These are phyloP conservation scores for Coptodon bakossiorum DNA, from an alignment of 2,113 vertebrate genomes.

Conservation along the genomic window DNA sequence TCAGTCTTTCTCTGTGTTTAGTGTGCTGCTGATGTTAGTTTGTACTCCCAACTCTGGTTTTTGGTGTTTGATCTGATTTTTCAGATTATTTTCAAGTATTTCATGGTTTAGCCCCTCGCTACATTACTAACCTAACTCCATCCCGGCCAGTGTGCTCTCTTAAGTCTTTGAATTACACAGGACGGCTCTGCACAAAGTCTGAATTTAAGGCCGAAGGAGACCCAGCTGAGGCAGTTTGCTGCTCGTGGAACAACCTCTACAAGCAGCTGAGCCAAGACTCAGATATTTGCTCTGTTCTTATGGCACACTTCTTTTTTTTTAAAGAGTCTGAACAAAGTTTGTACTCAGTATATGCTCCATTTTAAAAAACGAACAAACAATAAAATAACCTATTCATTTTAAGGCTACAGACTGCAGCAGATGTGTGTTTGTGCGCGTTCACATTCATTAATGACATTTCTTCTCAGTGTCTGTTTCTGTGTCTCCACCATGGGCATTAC, in stretches of 20 bases:
- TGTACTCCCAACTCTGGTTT: background rate
- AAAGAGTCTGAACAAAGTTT: background rate
- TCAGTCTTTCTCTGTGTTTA: background rate
- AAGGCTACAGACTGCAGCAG: background rate
- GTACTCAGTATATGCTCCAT: accelerated
- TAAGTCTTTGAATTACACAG: background rate
- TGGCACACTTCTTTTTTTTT: background rate
- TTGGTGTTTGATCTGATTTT: background rate
- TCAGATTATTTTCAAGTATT: background rate
- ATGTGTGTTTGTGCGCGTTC: background rate
- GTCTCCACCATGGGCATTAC: background rate
- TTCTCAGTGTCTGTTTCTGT: background rate
- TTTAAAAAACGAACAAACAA: background rate
- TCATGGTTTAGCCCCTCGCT: background rate
- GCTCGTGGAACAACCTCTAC: background rate
- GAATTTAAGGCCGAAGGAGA: background rate
- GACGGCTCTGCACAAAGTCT: background rate
- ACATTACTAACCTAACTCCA: background rate
- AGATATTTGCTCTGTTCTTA: background rate
- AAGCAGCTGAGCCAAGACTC: background rate
- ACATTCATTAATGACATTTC: background rate
- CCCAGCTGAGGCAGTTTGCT: background rate
- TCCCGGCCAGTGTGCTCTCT: background rate
- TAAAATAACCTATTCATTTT: background rate
- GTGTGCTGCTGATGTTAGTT: background rate